Evolutionary conservation across 2,113 vertebrate genomes (phyloP).

Genomic region (Oreochromis spilurus): DNA sequence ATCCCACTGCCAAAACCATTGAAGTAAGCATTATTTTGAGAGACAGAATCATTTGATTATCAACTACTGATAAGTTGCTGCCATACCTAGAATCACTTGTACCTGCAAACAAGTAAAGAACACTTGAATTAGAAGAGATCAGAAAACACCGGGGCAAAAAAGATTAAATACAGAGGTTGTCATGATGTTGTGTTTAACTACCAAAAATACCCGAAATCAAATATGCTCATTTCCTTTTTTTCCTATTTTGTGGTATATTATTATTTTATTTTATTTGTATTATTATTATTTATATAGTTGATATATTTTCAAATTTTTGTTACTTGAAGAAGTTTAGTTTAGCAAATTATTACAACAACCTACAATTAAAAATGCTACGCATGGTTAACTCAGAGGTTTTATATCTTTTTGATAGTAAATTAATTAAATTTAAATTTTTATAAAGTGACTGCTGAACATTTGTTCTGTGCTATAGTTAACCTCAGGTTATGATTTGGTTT

Average conservation of each 20-base stretch:
- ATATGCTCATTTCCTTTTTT: neutral
- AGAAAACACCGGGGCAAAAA: neutral
- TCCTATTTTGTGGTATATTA: neutral
- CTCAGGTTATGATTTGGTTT: neutral
- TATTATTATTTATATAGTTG: neutral
- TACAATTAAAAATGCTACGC: neutral
- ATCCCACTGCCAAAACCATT: constrained; percentile 60
- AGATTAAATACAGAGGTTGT: neutral
- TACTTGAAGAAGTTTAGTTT: neutral
- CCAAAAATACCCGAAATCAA: neutral
- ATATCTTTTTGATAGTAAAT: neutral
- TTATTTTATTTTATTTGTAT: neutral
- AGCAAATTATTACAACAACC: neutral
- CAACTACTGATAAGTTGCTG: neutral
- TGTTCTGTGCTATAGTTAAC: neutral
- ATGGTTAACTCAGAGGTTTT: neutral
- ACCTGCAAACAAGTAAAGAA: no score
- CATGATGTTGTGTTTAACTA: neutral
- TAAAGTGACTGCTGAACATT: neutral
- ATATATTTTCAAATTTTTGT: neutral
- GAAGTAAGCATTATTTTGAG: constrained; percentile 54
- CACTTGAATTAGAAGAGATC: neutral
- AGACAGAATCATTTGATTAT: neutral
- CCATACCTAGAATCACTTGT: neutral
- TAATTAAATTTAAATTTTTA: neutral